phyloP scores from a whole-genome alignment of 2,113 vertebrate species.

The Syngnathus floridae region DNA sequence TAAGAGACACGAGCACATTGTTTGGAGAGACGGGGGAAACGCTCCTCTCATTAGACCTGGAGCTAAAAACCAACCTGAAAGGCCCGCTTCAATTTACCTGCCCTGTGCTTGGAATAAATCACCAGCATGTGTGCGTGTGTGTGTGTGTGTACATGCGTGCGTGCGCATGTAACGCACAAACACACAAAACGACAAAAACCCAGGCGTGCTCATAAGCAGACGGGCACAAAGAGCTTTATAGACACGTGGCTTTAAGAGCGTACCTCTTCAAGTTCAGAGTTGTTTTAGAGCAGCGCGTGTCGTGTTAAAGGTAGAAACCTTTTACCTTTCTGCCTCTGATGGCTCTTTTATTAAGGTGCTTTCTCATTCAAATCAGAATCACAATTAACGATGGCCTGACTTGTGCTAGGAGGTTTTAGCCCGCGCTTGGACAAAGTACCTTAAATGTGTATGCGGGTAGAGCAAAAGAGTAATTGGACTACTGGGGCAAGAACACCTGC shows the following conservation, averaged over 20 bases:
- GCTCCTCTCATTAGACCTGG: conserved; percentile 73
- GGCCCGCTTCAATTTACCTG: conserved; percentile 72
- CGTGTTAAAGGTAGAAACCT: conserved; percentile 70
- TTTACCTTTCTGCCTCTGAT: conserved; percentile 64
- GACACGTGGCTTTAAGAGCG: conserved; percentile 67
- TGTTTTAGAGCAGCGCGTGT: conserved; percentile 60
- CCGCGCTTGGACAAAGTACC: conserved; percentile 44
- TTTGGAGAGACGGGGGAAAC: conserved; percentile 68
- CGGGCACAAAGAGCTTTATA: conserved; percentile 65
- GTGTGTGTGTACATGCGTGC: conserved; percentile 11
- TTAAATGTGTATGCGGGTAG: not conserved
- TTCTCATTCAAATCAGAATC: conserved; percentile 73
- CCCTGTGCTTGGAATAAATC: conserved; percentile 78
- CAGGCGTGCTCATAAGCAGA: conserved; percentile 45
- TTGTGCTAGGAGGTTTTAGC: conserved; percentile 13
- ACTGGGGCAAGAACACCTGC: too few species aligned
- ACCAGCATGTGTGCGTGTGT: conserved; percentile 41
- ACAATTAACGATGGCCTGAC: conserved; percentile 62
- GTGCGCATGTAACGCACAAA: conserved; percentile 24
- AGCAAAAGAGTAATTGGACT: too few species aligned
- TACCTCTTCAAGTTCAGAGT: conserved; percentile 64
- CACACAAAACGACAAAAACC: conserved; percentile 23
- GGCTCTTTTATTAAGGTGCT: conserved; percentile 63
- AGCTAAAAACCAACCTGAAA: conserved; percentile 78
- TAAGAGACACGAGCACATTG: conserved; percentile 70